Percentiles rank a stretch among this genome's conserved stretches.
These are phyloP conservation scores for Dryoscopus gambensis DNA, from an alignment of 2,113 vertebrate species.

Conservation along the genomic window DNA sequence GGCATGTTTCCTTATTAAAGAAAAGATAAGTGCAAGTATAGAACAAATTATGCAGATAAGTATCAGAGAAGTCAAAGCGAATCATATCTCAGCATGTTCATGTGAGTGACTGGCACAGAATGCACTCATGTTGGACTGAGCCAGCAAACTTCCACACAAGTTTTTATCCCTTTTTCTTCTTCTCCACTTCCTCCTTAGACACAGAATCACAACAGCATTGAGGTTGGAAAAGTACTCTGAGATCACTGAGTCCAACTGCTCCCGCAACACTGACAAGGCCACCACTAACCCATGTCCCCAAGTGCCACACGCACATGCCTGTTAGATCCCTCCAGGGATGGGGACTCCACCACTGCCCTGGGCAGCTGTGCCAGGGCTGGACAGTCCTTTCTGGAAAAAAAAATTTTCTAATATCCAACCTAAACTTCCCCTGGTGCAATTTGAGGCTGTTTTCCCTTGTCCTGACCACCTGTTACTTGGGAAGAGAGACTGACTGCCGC, in stretches of 20 bases:
- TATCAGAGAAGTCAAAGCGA: neutral
- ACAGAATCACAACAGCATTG: neutral
- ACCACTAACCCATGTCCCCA: neutral
- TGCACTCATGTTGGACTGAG: neutral
- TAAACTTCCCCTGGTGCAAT: neutral
- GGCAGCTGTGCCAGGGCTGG: neutral
- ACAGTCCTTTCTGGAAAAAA: neutral
- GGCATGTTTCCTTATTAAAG: neutral
- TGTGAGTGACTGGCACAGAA: neutral
- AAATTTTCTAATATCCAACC: neutral
- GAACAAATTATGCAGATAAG: neutral
- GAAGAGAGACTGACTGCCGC: neutral
- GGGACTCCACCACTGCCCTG: neutral
- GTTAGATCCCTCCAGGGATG: neutral
- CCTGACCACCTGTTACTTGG: neutral
- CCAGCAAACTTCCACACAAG: neutral
- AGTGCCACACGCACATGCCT: neutral
- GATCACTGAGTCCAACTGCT: rapidly evolving
- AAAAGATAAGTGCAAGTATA: neutral
- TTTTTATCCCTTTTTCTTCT: neutral
- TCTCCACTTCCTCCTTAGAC: neutral
- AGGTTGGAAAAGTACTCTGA: neutral
- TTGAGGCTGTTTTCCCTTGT: neutral
- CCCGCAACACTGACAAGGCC: neutral
- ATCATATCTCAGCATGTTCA: neutral